Evolutionary conservation across 2,888 invertebrate species (phyloP).

Genomic region (Tineola bisselliella): DNA sequence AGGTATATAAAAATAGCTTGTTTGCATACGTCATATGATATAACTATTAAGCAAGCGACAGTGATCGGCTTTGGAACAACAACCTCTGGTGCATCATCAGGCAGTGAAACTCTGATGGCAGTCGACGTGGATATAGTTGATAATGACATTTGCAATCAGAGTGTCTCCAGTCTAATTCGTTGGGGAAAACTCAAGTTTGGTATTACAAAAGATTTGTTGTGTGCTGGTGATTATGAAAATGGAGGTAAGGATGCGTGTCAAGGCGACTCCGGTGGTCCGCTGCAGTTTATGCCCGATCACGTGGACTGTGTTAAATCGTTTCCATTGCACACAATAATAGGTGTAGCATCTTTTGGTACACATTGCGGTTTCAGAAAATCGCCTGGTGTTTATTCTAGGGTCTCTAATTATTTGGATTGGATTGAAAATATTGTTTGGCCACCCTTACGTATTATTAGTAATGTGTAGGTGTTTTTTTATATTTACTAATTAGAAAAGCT

Average conservation of each 20-base stretch:
- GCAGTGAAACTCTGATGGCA: conserved; percentile 57
- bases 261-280: conserved; percentile 60
- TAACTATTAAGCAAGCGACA: conserved; percentile 41
- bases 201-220: conserved; percentile 43
- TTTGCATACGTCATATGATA: conserved; percentile 41
- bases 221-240: conserved; percentile 54
- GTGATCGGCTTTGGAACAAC: conserved; percentile 74
- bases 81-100: conserved; percentile 39
- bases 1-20: conserved; percentile 72
- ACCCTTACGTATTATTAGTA: neutral
- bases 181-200: conserved; percentile 40
- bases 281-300: conserved; percentile 45
- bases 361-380: conserved; percentile 61
- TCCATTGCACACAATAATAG: conserved; percentile 53
- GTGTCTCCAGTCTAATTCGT: conserved; percentile 46
- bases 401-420: conserved; percentile 55
- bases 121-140: conserved; percentile 51
- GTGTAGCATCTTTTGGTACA: conserved; percentile 63
- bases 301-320: conserved; percentile 46
- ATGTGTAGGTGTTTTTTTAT: too few relatives aligned
- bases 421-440: conserved; percentile 63
- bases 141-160: conserved; percentile 38
- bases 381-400: conserved; percentile 62
- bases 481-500: neutral
- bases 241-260: conserved; percentile 61